Evolutionary conservation across 1,140 invertebrate species (phyloP), one percentile per base, ranked within the genome.

Genomic region (Diorhabda elongata): DNA sequence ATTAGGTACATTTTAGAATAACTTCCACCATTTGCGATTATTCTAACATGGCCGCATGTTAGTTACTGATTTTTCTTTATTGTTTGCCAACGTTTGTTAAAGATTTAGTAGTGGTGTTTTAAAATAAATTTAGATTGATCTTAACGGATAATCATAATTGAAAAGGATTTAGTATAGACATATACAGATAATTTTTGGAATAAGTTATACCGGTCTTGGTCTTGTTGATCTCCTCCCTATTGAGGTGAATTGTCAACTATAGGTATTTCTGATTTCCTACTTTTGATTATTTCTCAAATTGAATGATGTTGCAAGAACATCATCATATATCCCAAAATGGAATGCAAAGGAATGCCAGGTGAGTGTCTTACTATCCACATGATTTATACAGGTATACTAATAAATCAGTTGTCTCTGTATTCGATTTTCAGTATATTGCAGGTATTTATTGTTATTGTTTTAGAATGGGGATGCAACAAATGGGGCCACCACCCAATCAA

Each of bases 41-140:
- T 72, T 76, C 73, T 76, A 81, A 81, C 79, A 81, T 81, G 80
- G 80, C 80, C 76, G 77, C 80, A 81, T 80, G 78, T 77, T 80
- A 78, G 74, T 73, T 77, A 70, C 72, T 73, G 73, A 79, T 73
- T 81, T 80, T 81, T 81, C 80, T 81, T 81, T 81, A 80, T 78
- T 81, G 80, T 81, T 81, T 81, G 80, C 79, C 80, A 81, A 81
- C 78, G 78, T 79, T 78, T 77, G 77, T 75, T 71, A 75, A 77
- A 79, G 76, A 79, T 79, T 78, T 78, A 81, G 78, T 81, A 79
- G 80, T 81, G 80, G 80, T 81, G 80, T 81, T 81, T 75, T 68
- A 69, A 70, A 66, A 74, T 64, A 68, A 57, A 61, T 64, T 41
- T 61, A 69, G 67, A 52, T 52, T 52, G 47, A 52, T 69, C 67